Base-by-base conservation (phyloP, 2,113 vertebrate genomes). In the Saccopteryx leptura region DNA sequence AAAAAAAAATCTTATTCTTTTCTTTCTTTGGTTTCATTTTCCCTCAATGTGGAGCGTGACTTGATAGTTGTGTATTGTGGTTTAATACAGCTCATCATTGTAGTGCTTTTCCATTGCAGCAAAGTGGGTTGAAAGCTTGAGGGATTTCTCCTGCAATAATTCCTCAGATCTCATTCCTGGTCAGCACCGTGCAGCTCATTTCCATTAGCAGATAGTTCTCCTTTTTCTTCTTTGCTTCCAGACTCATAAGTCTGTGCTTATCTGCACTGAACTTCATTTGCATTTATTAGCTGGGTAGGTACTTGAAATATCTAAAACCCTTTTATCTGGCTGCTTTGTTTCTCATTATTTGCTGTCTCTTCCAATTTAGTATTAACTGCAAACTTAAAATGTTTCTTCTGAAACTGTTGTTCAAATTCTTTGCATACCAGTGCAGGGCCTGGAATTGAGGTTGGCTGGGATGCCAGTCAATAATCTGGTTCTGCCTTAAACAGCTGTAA, bases 221-320 rank as follows among this genome's bases (percentile, higher is more conserved):
- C 95, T 97, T 98, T 98, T 97, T 96, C 97, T 98, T 98, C 97
- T 98, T 98, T 98, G 97, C 98, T 98, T 97, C 97, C 97, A 98
- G 98, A 96, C 98, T 98, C 97, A 97, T 98, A 98, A 98, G 98
- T 98, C 97, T 97, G 79, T 91, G 97, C 98, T 98, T 99, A 98
- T 98, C 98, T 97, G 72, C 88, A 97, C 94, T 83, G 97, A 98
- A 95, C 98, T 98, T 98, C 96, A 99, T 98, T 98, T 98, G 98
- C 98, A 98, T 99, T 98, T 98, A 98, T 98, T 98, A 98, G 98
- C 98, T 97, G 24, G 97, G 90, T 96, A 96, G 97, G 97, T 98
- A 98, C 98, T 98, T 98, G 98, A 98, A 98, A 98, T 98, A 98
- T 96, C 98, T 98, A 98, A 98, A 97, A 97, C 98, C 89, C 97